These are phyloP conservation scores for Eudemis profundana DNA, from an alignment of 2,888 invertebrate genomes.

Conservation along the genomic window DNA sequence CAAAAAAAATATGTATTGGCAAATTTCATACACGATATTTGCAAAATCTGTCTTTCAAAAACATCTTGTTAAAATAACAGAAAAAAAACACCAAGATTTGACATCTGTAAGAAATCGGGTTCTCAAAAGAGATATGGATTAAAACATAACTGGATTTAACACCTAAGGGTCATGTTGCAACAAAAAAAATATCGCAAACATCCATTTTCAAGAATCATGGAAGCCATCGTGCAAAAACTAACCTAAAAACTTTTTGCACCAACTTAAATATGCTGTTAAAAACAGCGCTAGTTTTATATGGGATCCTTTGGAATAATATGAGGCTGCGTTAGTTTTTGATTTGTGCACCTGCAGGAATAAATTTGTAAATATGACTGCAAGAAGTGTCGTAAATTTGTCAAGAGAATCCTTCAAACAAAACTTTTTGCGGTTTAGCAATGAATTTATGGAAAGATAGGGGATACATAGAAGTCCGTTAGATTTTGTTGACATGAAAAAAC, in stretches of 20 bases:
- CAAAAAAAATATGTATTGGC: too few species aligned
- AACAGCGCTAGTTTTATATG: not conserved
- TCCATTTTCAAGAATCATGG: conserved; percentile 23
- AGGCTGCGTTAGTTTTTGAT: not conserved
- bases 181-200: conserved; percentile 37
- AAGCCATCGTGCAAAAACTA: conserved; percentile 24
- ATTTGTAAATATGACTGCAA: conserved; percentile 47
- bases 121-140: conserved; percentile 33
- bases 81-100: not conserved
- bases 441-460: conserved; percentile 6
- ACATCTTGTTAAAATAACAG: not conserved
- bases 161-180: conserved; percentile 22
- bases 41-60: not conserved
- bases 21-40: too few species aligned
- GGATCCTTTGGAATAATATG: not conserved
- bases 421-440: conserved; percentile 54
- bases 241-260: conserved; percentile 20
- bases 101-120: conserved; percentile 29
- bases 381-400: conserved; percentile 74
- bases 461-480: conserved; percentile 15
- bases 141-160: conserved; percentile 33
- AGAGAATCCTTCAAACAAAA: conserved; percentile 54
- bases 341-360: not conserved
- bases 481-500: too few species aligned
- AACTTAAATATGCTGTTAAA: conserved; percentile 10